Evolutionary conservation across 2,113 vertebrate genomes (phyloP).

Genomic region (Macquaria ambigua): DNA sequence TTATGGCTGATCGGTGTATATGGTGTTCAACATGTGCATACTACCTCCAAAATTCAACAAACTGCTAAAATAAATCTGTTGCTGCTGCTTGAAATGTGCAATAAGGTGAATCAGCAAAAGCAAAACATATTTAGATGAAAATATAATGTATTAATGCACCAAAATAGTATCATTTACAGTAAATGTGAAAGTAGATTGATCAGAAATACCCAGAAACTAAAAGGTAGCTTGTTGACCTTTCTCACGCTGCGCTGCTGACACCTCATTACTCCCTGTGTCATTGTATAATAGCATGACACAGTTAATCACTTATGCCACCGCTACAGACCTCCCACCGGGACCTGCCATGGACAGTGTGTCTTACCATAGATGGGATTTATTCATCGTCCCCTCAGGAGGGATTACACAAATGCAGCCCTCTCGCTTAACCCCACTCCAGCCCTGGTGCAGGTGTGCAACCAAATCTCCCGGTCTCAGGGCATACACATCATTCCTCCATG

Average conservation of each 20-base stretch:
- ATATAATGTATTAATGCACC: background rate
- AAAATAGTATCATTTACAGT: background rate
- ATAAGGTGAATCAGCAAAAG: background rate
- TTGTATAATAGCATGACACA: conserved; percentile 54
- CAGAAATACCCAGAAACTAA: background rate
- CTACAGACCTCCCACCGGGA: conserved; percentile 39
- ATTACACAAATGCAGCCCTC: conserved; percentile 4
- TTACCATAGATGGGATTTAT: conserved; percentile 29
- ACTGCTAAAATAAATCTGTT: background rate
- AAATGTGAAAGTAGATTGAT: background rate
- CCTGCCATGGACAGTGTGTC: background rate
- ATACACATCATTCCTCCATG: conserved; percentile 12
- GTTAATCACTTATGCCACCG: conserved; percentile 32
- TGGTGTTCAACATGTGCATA: background rate
- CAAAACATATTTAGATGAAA: background rate
- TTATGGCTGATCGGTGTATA: no score
- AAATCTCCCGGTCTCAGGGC: background rate
- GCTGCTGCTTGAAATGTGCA: background rate
- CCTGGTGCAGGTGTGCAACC: conserved; percentile 51
- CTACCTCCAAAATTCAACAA: background rate
- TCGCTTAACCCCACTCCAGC: conserved; percentile 22
- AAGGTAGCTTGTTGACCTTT: conserved; percentile 40
- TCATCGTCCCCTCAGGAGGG: conserved; percentile 40
- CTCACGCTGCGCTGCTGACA: conserved; percentile 15
- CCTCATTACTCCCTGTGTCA: conserved; percentile 39